Conservation (phyloP, 2,888 invertebrate species). For the Synergus itoensis region DNA sequence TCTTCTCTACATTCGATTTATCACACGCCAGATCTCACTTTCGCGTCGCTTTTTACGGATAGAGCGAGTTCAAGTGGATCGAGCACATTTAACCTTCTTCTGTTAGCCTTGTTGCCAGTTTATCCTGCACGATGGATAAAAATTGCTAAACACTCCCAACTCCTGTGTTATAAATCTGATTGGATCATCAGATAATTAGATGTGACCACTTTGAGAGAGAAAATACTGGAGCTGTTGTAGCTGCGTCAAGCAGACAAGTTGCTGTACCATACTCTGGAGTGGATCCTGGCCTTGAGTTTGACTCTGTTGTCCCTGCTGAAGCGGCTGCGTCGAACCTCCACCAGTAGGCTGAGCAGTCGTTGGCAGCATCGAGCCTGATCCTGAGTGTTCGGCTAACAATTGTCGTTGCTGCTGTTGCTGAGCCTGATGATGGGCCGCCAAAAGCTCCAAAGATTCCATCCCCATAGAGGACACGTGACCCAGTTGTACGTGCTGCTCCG, state of each 20-base stretch:
- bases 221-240: conserved; percentile 73
- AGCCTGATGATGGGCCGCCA: conserved; percentile 66
- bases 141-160: conserved; percentile 38
- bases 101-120: conserved; percentile 42
- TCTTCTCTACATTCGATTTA: conserved; percentile 51
- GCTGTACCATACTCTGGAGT: conserved; percentile 75
- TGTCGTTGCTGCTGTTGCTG: conserved; percentile 66
- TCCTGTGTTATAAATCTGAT: conserved; percentile 39
- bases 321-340: conserved; percentile 70
- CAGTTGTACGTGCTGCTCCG: conserved; percentile 64
- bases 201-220: conserved; percentile 73
- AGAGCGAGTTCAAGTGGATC: conserved; percentile 39
- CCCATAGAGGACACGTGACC: conserved; percentile 64
- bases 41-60: conserved; percentile 13
- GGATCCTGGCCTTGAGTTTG: conserved; percentile 70
- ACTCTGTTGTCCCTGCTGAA: conserved; percentile 68
- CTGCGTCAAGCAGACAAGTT: conserved; percentile 65
- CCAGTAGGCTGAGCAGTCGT: conserved; percentile 66
- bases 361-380: conserved; percentile 56
- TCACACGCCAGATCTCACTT: conserved; percentile 58
- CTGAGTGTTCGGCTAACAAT: conserved; percentile 63
- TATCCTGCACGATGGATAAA: conserved; percentile 37
- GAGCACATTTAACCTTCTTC: conserved; percentile 49
- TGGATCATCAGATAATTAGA: conserved; percentile 55
- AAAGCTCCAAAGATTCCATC: conserved; percentile 69